These are phyloP conservation scores for Anaspis maculata DNA, from an alignment of 2,888 invertebrate species.

Conservation along the genomic window DNA sequence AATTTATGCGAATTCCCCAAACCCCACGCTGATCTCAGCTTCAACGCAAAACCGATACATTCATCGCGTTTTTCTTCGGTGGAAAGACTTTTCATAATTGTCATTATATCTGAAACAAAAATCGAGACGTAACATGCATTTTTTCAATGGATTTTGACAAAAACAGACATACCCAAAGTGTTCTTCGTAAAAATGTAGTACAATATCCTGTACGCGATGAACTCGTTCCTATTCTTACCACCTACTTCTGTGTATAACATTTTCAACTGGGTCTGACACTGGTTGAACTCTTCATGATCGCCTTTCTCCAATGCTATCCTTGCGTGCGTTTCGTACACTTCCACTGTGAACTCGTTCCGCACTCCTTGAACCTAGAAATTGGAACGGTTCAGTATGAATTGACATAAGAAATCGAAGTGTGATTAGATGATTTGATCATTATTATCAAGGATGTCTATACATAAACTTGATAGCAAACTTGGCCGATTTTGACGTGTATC, in stretches of 20 bases:
- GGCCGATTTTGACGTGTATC: no score
- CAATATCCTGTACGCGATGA: slow-evolving; percentile 91
- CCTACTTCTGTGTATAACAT: slow-evolving; percentile 81
- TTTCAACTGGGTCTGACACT: slow-evolving; percentile 97
- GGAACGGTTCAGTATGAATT: no score
- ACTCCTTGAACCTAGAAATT: slow-evolving; percentile 87
- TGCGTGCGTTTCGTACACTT: slow-evolving; percentile 98
- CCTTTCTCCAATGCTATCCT: slow-evolving; percentile 95
- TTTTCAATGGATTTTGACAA: background rate
- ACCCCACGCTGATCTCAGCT: slow-evolving; percentile 88
- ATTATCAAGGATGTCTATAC: no score
- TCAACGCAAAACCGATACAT: slow-evolving; percentile 77
- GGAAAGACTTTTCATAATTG: slow-evolving; percentile 75
- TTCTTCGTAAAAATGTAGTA: slow-evolving; percentile 98
- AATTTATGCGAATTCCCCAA: slow-evolving; percentile 87
- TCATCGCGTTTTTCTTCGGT: slow-evolving; percentile 69
- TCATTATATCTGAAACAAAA: slow-evolving; percentile 75
- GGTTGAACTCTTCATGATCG: slow-evolving; percentile 99
- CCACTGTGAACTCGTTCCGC: slow-evolving; percentile 88
- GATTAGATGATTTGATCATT: no score
- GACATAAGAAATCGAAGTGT: no score
- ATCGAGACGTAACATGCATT: slow-evolving; percentile 16
- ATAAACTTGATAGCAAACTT: no score
- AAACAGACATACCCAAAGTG: slow-evolving; percentile 67
- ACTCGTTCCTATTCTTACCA: slow-evolving; percentile 75